These are phyloP conservation scores for Lamellibrachia satsuma DNA, from an alignment of 2,888 invertebrate genomes.

Conservation along the genomic window DNA sequence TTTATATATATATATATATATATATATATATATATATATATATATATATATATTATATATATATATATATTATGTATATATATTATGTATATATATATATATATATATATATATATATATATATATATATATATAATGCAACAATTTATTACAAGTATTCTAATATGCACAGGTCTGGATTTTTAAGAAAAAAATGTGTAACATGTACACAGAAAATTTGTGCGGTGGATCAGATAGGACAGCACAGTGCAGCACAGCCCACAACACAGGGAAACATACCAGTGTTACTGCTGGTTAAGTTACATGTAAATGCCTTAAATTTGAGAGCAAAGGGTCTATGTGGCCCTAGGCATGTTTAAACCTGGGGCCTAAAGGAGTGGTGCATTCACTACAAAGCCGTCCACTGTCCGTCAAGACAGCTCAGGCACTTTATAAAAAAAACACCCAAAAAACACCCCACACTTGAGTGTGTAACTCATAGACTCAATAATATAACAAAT, in stretches of 20 bases:
- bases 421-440: not conserved
- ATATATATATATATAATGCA: no score
- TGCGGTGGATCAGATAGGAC: not conserved
- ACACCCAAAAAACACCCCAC: not conserved
- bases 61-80: no score
- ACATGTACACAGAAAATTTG: no score
- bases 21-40: no score
- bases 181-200: no score
- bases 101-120: no score
- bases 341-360: not conserved
- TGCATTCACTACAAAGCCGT: not conserved
- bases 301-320: not conserved
- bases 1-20: no score
- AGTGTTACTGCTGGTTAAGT: not conserved
- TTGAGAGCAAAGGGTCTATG: not conserved
- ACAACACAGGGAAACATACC: not conserved
- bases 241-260: not conserved
- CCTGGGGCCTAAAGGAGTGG: not conserved
- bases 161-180: no score
- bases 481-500: not conserved
- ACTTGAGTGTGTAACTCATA: not conserved
- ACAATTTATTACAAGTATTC: no score
- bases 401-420: not conserved
- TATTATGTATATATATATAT: no score
- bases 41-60: no score